Conservation (phyloP, 2,797 vertebrate genomes). For the Anomalospiza imberbis region DNA sequence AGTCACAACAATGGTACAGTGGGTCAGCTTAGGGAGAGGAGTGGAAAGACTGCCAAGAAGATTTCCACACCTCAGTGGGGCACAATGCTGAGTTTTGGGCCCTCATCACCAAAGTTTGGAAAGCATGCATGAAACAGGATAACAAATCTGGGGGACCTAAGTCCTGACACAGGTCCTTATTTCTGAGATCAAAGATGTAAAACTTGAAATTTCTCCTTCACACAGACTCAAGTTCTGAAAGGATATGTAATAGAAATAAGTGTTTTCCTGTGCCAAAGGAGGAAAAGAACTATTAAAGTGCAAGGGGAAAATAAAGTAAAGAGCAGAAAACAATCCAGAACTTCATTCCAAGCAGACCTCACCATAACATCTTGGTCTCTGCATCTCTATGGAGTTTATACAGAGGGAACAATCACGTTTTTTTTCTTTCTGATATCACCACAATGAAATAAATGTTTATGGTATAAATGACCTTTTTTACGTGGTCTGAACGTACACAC, state of each 20-base stretch:
- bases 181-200: not conserved
- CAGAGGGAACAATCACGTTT: not conserved
- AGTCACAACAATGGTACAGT: not conserved
- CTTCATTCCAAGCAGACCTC: not conserved
- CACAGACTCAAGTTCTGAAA: not conserved
- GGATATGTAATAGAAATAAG: not conserved
- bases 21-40: not conserved
- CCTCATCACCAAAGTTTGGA: not conserved
- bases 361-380: not conserved
- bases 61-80: not conserved
- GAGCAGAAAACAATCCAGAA: not conserved
- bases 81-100: not conserved
- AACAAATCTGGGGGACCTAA: not conserved
- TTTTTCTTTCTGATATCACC: not conserved
- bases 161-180: not conserved
- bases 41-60: not conserved
- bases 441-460: not conserved
- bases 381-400: not conserved
- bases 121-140: not conserved
- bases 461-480: not conserved
- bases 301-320: not conserved
- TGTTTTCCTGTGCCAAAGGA: not conserved
- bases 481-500: rapidly evolving
- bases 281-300: not conserved
- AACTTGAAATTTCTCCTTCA: not conserved